phyloP scores from a whole-genome alignment of 2,113 vertebrate species.

The Dasyprocta punctata region DNA sequence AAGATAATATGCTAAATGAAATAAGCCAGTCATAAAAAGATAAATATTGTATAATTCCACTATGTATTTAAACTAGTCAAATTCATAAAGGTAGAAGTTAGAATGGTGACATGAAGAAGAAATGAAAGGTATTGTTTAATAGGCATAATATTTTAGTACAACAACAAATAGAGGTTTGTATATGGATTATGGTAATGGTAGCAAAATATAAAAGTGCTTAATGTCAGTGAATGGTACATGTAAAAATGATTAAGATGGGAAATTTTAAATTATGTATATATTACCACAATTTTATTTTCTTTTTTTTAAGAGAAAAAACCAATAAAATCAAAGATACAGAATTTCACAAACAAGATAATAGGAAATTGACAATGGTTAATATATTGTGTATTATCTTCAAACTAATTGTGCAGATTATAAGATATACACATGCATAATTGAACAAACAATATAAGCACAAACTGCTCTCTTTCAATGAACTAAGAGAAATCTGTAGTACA shows the following conservation, averaged over 20 bases:
- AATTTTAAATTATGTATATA: background rate
- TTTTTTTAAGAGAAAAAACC: too few species aligned
- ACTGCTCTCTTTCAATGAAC: too few species aligned
- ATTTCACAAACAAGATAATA: too few species aligned
- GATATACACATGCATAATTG: too few species aligned
- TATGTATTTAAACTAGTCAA: background rate
- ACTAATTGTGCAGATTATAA: too few species aligned
- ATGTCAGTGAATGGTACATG: background rate
- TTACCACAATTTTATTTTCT: background rate
- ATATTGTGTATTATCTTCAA: too few species aligned
- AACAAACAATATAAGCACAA: too few species aligned
- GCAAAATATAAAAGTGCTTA: background rate
- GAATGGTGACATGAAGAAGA: background rate
- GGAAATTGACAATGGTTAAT: too few species aligned
- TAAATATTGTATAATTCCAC: background rate
- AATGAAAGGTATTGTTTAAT: background rate
- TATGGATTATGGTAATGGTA: background rate
- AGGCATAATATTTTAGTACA: background rate
- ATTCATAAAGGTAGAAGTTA: background rate
- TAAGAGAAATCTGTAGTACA: too few species aligned
- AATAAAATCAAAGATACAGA: too few species aligned
- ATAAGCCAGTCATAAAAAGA: background rate
- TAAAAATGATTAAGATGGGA: background rate
- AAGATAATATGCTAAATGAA: background rate
- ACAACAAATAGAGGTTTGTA: background rate